Conservation (phyloP, 2,888 invertebrate genomes). For the Meteorus colon region DNA sequence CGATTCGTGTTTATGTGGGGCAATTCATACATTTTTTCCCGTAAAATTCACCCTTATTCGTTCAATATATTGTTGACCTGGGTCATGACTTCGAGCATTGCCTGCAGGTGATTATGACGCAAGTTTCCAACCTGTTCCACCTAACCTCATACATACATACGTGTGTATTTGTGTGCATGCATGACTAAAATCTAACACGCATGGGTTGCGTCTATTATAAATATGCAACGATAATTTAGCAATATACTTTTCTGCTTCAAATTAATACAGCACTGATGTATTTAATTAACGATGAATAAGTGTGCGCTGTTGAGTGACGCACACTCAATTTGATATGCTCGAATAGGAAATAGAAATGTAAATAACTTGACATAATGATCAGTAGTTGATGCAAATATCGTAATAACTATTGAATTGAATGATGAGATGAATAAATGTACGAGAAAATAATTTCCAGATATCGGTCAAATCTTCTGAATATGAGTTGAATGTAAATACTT, state of each 20-base stretch:
- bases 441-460: too few species aligned
- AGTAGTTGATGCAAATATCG: background rate
- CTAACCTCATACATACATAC: background rate
- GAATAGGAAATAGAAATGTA: background rate
- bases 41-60: slow-evolving; percentile 22
- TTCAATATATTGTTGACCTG: slow-evolving; percentile 58
- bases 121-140: slow-evolving; percentile 45
- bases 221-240: slow-evolving; percentile 40
- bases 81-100: slow-evolving; percentile 58
- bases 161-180: slow-evolving; percentile 11
- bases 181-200: background rate
- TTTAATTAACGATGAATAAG: background rate
- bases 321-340: background rate
- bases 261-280: background rate
- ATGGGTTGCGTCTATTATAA: slow-evolving; percentile 4
- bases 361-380: background rate
- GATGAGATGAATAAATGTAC: too few species aligned
- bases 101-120: slow-evolving; percentile 62
- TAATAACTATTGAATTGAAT: too few species aligned
- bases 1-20: background rate
- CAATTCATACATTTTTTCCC: background rate
- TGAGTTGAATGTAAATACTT: too few species aligned
- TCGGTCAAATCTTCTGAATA: too few species aligned
- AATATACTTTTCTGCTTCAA: slow-evolving; percentile 28
- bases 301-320: background rate